phyloP scores from a whole-genome alignment of 2,797 vertebrate genomes.

The Sternarchorhynchus goeldii region DNA sequence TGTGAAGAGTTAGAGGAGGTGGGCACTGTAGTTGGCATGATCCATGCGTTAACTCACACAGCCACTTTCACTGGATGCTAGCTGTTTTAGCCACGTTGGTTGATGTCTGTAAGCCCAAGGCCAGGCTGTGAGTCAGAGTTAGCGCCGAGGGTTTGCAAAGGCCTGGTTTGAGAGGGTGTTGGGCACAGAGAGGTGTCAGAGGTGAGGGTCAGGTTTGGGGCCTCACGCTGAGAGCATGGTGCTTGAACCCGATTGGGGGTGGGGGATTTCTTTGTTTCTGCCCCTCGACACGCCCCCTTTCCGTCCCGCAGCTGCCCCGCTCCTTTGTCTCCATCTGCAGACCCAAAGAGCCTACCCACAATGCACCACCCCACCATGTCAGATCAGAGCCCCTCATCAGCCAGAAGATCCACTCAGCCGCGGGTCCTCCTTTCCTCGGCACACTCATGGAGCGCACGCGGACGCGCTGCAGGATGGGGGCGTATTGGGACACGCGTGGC shows the following conservation, averaged over 20 bases:
- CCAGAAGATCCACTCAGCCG: constrained; percentile 34
- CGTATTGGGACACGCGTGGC: constrained; percentile 27
- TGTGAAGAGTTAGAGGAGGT: background rate
- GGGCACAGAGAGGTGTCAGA: constrained; percentile 6
- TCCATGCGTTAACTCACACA: no score
- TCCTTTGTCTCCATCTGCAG: constrained; percentile 45
- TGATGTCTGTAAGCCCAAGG: no score
- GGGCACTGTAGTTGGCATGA: background rate
- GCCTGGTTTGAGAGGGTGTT: background rate
- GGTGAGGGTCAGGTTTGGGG: constrained; percentile 40
- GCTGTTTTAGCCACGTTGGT: background rate
- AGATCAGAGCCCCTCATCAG: constrained; percentile 30
- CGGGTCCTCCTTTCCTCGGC: constrained; percentile 33
- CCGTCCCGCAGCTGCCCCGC: constrained; percentile 40
- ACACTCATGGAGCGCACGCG: constrained; percentile 12
- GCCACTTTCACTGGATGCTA: background rate
- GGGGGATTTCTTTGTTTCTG: constrained; percentile 28
- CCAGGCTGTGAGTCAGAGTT: background rate
- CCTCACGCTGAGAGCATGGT: constrained; percentile 9
- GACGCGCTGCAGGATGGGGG: constrained; percentile 2
- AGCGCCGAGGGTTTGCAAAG: background rate
- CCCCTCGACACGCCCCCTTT: background rate
- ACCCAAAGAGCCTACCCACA: constrained; percentile 38
- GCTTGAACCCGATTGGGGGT: background rate
- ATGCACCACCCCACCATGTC: constrained; percentile 27